A percentile compares a stretch with the other conserved stretches of the same genome.
Evolutionary conservation across 1,140 invertebrate genomes (phyloP).

Genomic region (Chrysomallon squamiferum): DNA sequence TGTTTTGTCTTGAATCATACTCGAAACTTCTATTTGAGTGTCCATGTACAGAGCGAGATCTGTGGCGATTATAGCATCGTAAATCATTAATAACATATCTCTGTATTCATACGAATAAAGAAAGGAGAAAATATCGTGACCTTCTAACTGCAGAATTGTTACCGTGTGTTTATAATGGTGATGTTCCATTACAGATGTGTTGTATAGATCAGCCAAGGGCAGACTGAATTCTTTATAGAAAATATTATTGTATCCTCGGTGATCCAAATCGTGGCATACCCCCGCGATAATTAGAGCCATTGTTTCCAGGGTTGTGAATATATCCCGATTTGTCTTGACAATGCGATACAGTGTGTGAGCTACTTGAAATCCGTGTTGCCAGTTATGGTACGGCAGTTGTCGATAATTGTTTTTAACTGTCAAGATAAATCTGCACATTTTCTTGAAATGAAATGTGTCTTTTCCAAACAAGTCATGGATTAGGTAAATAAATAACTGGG

Average conservation of each 20-base stretch:
- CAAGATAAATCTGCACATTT: constrained; percentile 42
- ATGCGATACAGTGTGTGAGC: constrained; percentile 46
- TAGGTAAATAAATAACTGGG: constrained; percentile 36
- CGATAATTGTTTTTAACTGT: constrained; percentile 54
- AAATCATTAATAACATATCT: constrained; percentile 38
- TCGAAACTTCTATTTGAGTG: constrained; percentile 33
- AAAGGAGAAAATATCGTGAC: constrained; percentile 45
- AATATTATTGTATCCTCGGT: constrained; percentile 48
- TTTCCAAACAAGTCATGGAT: constrained; percentile 33
- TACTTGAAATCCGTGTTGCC: constrained; percentile 53
- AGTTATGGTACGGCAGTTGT: constrained; percentile 53
- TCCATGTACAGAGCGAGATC: constrained; percentile 48
- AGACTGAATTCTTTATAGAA: constrained; percentile 44
- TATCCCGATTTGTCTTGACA: constrained; percentile 14
- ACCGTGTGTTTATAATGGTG: constrained; percentile 56
- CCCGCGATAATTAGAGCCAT: constrained; percentile 39
- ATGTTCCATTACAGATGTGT: constrained; percentile 54
- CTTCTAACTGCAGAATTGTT: constrained; percentile 41
- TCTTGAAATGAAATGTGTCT: constrained; percentile 35
- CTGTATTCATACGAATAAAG: constrained; percentile 37
- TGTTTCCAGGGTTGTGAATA: constrained; percentile 20
- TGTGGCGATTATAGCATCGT: constrained; percentile 46
- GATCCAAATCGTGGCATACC: constrained; percentile 50
- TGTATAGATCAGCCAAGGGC: constrained; percentile 47
- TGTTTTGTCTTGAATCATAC: constrained; percentile 13